Conservation (phyloP, 2,113 vertebrate species). For the Aix galericulata region DNA sequence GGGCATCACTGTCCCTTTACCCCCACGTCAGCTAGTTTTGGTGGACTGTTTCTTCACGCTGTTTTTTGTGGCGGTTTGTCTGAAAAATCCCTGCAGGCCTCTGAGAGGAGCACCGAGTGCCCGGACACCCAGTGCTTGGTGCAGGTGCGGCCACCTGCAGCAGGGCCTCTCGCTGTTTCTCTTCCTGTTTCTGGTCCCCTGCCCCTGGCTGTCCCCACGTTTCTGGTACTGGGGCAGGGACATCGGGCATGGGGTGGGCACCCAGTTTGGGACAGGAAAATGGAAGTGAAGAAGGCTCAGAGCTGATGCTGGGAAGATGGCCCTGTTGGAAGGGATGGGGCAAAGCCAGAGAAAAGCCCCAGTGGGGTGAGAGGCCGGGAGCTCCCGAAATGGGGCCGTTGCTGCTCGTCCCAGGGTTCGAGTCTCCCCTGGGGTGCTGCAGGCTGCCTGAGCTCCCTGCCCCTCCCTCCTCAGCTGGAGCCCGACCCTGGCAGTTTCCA, state of each 20-base stretch:
- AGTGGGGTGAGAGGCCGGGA: background rate
- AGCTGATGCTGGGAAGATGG: background rate
- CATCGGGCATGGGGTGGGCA: rapidly evolving
- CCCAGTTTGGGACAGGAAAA: background rate
- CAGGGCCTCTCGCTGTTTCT: background rate
- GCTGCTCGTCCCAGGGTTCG: background rate
- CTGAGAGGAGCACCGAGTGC: background rate
- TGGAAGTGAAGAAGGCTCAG: background rate
- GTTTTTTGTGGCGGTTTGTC: background rate
- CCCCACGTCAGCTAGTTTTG: background rate
- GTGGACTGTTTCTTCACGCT: background rate
- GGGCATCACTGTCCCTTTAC: background rate
- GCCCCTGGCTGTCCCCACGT: background rate
- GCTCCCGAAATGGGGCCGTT: rapidly evolving
- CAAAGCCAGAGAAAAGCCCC: background rate
- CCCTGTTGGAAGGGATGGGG: background rate
- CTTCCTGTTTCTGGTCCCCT: background rate
- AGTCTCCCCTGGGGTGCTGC: background rate
- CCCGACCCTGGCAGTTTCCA: background rate
- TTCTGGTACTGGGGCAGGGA: background rate
- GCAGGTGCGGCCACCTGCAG: background rate
- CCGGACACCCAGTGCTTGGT: rapidly evolving
- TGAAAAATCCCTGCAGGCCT: background rate
- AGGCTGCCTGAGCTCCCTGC: background rate
- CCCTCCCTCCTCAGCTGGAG: background rate